Base-by-base conservation (phyloP, 2,113 vertebrate genomes). In the Nansenia antarctica region DNA sequence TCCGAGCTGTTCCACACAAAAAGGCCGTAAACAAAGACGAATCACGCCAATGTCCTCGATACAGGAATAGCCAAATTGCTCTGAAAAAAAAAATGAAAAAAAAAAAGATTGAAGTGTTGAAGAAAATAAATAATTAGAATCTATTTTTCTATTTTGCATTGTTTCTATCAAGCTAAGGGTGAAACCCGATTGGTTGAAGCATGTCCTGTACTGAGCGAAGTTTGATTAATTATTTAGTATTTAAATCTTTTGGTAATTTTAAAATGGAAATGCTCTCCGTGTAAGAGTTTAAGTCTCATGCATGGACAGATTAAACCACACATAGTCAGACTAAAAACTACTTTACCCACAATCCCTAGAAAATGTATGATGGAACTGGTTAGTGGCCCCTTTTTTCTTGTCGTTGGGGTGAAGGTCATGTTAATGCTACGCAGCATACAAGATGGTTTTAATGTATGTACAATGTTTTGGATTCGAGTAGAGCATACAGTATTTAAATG, bases 111-210 rank as follows among this genome's bases (percentile, higher is more conserved):
- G 18, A n/a, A n/a, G n/a, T n/a, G n/a, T n/a, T n/a, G n/a, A n/a
- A n/a, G n/a, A n/a, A n/a, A n/a, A n/a, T n/a, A n/a, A n/a, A n/a
- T n/a, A n/a, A n/a, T n/a, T n/a, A n/a, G n/a, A n/a, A 79, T 89
- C 80, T 88, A 84, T 86, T 91, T 88, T 88, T 90, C 81, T 89
- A 87, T n/a, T n/a, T 87, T 86, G 80, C 79, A 78, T 72, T 71
- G 66, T 80, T 64, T 77, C 63, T 76, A 65, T 67, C 81, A 77
- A 75, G 67, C 53, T 70, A 76, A 67, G 76, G 69, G 82, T 87
- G 68, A 84, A 81, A 69, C 69, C 67, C 73, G 81, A 85, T 83
- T 82, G 55, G 83, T 74, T 59, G 57, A 47, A 81, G 80, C 80
- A 79, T 79, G 77, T 79, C 70, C 61, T 69, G 73, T 70, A 63